Percentiles rank a stretch among this genome's conserved stretches.
phyloP scores from a whole-genome alignment of 2,113 vertebrate species.

The Vidua macroura region DNA sequence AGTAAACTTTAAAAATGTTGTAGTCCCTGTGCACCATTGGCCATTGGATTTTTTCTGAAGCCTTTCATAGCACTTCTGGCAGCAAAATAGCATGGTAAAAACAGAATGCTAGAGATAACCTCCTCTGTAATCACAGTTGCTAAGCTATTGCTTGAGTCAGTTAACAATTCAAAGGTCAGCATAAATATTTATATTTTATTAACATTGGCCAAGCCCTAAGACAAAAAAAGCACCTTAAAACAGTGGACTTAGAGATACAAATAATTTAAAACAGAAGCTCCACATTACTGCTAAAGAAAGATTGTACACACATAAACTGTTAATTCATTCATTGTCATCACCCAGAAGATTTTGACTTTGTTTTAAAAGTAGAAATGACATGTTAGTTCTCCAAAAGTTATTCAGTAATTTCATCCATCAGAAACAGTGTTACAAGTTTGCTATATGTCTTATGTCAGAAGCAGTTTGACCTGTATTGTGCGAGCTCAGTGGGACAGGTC shows the following conservation, averaged over 20 bases:
- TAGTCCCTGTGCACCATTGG: not conserved
- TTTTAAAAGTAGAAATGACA: not conserved
- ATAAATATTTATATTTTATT: conserved; percentile 12
- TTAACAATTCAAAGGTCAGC: not conserved
- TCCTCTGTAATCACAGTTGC: not conserved
- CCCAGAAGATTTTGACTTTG: not conserved
- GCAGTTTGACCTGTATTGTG: not conserved
- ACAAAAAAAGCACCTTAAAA: not conserved
- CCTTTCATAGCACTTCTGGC: not conserved
- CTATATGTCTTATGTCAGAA: not conserved
- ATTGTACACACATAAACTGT: too few species aligned
- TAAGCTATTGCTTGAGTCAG: not conserved
- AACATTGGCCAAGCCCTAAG: not conserved
- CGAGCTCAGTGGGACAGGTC: not conserved
- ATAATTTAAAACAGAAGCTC: not conserved
- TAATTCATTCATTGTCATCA: not conserved
- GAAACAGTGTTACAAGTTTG: not conserved
- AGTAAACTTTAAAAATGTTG: not conserved
- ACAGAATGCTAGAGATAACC: not conserved
- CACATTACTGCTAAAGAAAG: not conserved
- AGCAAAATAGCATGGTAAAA: not conserved
- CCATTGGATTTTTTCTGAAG: not conserved
- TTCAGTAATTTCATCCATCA: not conserved
- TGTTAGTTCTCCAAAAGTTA: not conserved
- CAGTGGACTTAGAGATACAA: not conserved